Base-by-base conservation (phyloP, 1,140 invertebrate genomes). In the Caenorhabditis remanei region DNA sequence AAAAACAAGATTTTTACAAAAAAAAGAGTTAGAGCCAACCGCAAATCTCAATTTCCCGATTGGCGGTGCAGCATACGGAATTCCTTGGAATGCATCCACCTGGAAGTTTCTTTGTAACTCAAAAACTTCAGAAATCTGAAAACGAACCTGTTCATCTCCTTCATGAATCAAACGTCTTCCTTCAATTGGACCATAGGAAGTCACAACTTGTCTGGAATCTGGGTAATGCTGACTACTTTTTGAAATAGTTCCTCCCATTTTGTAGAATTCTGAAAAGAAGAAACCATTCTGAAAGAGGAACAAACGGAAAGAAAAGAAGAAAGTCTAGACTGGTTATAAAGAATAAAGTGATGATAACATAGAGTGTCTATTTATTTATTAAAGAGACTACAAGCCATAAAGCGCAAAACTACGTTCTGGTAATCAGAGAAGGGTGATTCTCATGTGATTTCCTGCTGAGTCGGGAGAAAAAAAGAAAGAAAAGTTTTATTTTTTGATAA, bases 11-110 rank as follows among this genome's bases (percentile, higher is more conserved):
- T 50, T 21, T 19, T 24, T 19, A 14, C 32, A 13, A 21, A 24
- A 71, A 53, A 41, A 40, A 19, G 0, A 9, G 7, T 11, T 58
- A 13, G 9, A 71, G 56, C 50, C 48, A 2, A 89, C 90, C 50
- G 90, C 43, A 75, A 90, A 90, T 40, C 89, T 67, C 21, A 89
- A 56, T 53, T 89, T 86, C 2, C 88, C 89, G 55, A 90, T 43
- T 61, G 90, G 90, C 7, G 89, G 85, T n/a, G 88, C 61, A 5
- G 90, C 90, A 87, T 90, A 90, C 11, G 90, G 90, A 21, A 90
- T 82, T 48, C 90, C 90, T 50, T 90, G 88, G 48, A 89, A 90
- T 11, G 85, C 89, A 48, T 90, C 89, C 8, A 88, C 85, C 82
- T 84, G 55, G 32, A 84, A 84, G 9, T 56, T 14, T 61, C 13